phyloP scores from a whole-genome alignment of 2,797 vertebrate genomes.

The Tauraco hartlaubi region DNA sequence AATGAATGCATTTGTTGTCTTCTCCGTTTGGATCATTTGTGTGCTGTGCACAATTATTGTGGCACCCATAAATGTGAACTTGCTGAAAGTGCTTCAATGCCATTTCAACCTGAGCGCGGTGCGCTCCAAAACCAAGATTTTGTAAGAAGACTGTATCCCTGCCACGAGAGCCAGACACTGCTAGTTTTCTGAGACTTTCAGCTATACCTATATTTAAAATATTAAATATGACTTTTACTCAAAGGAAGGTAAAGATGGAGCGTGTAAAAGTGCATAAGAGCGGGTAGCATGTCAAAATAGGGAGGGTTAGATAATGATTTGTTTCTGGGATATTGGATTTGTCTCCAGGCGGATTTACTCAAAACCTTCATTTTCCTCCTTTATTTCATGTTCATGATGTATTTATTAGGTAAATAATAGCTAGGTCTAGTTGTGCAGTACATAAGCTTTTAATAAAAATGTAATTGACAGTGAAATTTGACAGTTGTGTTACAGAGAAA shows the following conservation, averaged over 20 bases:
- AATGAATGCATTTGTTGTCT: not conserved
- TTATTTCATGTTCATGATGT: constrained; percentile 59
- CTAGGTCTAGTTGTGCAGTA: constrained; percentile 31
- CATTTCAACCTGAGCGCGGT: not conserved
- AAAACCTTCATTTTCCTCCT: constrained; percentile 46
- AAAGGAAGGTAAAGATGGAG: not conserved
- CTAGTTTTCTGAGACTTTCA: not conserved
- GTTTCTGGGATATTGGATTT: constrained; percentile 63
- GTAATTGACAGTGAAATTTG: constrained; percentile 53
- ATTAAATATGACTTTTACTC: not conserved
- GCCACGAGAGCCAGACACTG: not conserved
- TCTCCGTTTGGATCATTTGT: not conserved
- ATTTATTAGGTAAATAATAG: constrained; percentile 72
- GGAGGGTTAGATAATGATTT: constrained; percentile 53
- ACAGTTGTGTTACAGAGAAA: constrained; percentile 31
- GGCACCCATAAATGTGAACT: not conserved
- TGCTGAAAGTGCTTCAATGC: not conserved
- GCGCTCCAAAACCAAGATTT: not conserved
- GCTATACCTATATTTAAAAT: not conserved
- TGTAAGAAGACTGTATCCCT: not conserved
- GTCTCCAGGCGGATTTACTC: constrained; percentile 63
- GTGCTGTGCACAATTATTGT: not conserved
- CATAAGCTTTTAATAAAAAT: constrained; percentile 48
- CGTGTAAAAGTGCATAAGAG: not conserved
- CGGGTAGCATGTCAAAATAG: constrained; percentile 38